These are phyloP conservation scores for Adelges cooleyi DNA, from an alignment of 1,140 invertebrate genomes.

Conservation along the genomic window DNA sequence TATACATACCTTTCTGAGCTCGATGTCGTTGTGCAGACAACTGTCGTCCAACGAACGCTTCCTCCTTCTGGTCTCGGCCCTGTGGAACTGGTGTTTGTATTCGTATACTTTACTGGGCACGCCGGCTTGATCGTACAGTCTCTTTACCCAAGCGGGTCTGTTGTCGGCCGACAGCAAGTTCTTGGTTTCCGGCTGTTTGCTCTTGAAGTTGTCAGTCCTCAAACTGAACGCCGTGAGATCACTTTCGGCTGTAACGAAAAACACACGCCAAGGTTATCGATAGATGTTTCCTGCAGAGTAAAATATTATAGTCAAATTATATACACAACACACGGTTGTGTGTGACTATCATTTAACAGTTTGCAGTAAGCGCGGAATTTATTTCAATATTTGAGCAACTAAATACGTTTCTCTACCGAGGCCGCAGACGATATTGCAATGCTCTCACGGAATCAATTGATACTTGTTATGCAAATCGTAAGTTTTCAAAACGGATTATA, in stretches of 20 bases:
- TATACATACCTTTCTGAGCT: conserved; percentile 12
- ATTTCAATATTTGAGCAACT: no score
- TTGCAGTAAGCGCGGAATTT: no score
- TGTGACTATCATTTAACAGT: not conserved
- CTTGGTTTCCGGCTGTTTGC: conserved; percentile 48
- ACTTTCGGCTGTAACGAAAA: conserved; percentile 58
- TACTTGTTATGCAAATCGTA: conserved; percentile 2
- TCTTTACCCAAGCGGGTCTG: conserved; percentile 52
- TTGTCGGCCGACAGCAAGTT: conserved; percentile 56
- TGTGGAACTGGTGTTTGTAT: conserved; percentile 39
- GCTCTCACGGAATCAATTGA: not conserved
- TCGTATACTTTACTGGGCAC: conserved; percentile 39
- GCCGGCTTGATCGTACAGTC: conserved; percentile 49
- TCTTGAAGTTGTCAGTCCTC: conserved; percentile 58
- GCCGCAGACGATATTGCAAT: not conserved
- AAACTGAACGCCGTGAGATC: conserved; percentile 69
- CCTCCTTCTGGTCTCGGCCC: conserved; percentile 37
- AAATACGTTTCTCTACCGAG: conserved; percentile 1
- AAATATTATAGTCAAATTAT: not conserved
- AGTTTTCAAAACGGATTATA: no score
- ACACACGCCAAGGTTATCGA: not conserved
- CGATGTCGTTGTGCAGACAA: not conserved
- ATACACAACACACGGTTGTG: not conserved
- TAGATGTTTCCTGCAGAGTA: not conserved
- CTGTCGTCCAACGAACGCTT: conserved; percentile 19